Conservation (phyloP, 64 coral and sea anemone genomes). For the Exaiptasia diaphana region DNA sequence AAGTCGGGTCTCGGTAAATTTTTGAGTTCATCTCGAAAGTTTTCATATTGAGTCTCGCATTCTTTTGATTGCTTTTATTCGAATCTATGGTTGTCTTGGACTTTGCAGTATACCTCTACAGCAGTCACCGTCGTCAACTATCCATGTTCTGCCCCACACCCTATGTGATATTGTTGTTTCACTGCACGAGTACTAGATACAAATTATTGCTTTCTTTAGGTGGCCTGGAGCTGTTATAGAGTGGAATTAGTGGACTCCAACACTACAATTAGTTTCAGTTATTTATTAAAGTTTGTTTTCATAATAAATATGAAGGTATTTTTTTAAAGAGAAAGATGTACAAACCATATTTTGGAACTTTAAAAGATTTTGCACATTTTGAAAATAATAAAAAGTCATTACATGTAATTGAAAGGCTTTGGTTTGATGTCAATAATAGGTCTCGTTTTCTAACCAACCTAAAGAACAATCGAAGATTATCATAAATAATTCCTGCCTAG, state of each 20-base stretch:
- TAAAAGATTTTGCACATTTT: too few relatives aligned
- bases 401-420: too few relatives aligned
- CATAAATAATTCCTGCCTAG: neutral
- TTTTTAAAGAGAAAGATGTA: too few relatives aligned
- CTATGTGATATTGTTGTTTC: neutral
- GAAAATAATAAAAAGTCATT: too few relatives aligned
- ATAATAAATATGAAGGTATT: too few relatives aligned
- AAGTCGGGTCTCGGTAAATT: neutral
- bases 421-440: too few relatives aligned
- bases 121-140: neutral
- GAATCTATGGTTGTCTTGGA: neutral
- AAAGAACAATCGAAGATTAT: constrained; percentile 5
- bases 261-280: too few relatives aligned
- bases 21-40: neutral
- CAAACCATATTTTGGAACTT: too few relatives aligned
- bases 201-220: constrained; percentile 4
- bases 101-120: neutral
- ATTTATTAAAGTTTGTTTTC: too few relatives aligned
- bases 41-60: neutral
- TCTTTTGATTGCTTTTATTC: neutral
- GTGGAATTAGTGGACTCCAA: constrained; percentile 32
- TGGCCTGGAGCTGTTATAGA: constrained; percentile 77
- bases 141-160: neutral
- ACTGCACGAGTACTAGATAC: neutral
- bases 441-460: constrained; percentile 97